These are phyloP conservation scores for Meta bourneti DNA, from an alignment of 2,888 invertebrate species.

Conservation along the genomic window DNA sequence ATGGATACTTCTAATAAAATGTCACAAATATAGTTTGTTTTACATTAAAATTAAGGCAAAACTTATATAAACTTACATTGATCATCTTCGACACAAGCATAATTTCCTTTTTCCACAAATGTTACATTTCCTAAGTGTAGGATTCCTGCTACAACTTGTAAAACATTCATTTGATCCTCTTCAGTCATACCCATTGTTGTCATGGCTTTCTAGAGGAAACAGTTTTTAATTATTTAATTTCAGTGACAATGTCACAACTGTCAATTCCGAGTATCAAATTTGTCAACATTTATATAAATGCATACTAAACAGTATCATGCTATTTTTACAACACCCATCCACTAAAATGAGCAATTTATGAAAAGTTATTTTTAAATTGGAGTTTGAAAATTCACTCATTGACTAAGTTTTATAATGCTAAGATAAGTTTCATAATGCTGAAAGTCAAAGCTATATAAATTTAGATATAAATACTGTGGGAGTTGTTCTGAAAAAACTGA, in stretches of 20 bases:
- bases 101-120: constrained; percentile 84
- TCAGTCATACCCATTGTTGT: constrained; percentile 95
- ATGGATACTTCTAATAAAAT: no score
- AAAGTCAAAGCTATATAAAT: no score
- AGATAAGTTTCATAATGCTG: no score
- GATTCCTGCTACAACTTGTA: constrained; percentile 91
- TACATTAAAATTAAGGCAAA: no score
- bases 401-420: no score
- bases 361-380: no score
- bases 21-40: no score
- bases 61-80: constrained; percentile 83
- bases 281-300: neutral
- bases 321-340: neutral
- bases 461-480: no score
- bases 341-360: neutral
- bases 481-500: no score
- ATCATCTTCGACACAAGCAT: constrained; percentile 83
- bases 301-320: neutral
- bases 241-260: neutral
- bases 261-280: neutral
- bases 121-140: constrained; percentile 93
- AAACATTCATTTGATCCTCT: constrained; percentile 95
- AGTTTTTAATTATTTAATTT: neutral
- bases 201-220: constrained; percentile 85
- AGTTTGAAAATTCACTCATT: no score